Evolutionary conservation across 1,140 invertebrate species (phyloP).

Genomic region (Paraescarpia echinospica): DNA sequence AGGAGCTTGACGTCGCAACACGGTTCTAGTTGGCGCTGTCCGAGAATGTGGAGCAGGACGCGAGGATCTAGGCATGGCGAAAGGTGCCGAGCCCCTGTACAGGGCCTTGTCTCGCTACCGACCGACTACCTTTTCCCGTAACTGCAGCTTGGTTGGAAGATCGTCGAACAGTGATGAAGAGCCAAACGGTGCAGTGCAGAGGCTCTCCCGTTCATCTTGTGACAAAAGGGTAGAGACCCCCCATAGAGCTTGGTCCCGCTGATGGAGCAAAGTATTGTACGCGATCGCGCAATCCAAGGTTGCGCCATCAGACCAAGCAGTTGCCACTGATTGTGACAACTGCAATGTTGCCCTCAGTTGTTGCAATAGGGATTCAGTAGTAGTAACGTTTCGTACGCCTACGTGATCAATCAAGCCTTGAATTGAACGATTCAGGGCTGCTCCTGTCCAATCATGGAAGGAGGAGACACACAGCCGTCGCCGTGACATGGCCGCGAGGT

Average conservation of each 20-base stretch:
- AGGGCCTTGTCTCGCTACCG: not conserved
- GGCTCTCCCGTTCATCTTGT: not conserved
- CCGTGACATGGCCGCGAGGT: too few relatives aligned
- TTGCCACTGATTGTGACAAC: not conserved
- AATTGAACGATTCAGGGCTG: not conserved
- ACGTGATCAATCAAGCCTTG: not conserved
- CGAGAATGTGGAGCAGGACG: not conserved
- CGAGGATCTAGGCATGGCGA: not conserved
- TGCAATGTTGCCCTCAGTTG: not conserved
- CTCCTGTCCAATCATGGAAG: not conserved
- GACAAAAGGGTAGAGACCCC: not conserved
- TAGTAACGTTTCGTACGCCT: not conserved
- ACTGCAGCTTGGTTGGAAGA: not conserved
- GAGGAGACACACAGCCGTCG: not conserved
- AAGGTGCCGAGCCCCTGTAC: not conserved
- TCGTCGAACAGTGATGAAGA: not conserved
- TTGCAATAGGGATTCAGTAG: not conserved
- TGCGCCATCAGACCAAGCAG: not conserved
- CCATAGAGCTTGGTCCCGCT: not conserved
- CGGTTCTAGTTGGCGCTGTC: not conserved
- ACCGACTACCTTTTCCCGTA: not conserved
- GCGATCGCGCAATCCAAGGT: not conserved
- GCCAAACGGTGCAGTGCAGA: not conserved
- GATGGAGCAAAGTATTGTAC: not conserved
- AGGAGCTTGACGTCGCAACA: too few relatives aligned